Evolutionary conservation across 2,113 vertebrate species (phyloP), one percentile per base, ranked within the genome.

Genomic region (Salvelinus sp.): DNA sequence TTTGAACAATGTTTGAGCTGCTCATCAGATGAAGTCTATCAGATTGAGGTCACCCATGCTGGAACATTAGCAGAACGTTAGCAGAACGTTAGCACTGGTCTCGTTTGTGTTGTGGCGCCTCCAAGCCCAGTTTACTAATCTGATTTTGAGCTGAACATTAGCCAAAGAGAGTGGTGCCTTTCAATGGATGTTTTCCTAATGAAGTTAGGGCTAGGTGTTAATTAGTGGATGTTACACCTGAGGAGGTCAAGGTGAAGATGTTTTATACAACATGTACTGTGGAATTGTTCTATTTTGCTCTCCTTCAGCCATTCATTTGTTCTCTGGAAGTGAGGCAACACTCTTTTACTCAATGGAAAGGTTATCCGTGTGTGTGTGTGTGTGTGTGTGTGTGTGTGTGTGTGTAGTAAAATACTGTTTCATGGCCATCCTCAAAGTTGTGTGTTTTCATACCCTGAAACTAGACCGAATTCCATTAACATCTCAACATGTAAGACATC

Each of bases 401-500:
- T 9, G 7, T 38, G 33, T 44, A 9, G 9, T 44, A 83, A 44
- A 70, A 83, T 72, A 79, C 75, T 79, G 82, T 73, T 81, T 74
- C 79, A 47, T 72, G 74, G 10, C 10, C 16, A 82, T 54, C 74
- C 76, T 69, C 50, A 14, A 82, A 91, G 84, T 83, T 87, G 78
- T 85, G 81, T 85, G 81, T 81, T 81, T 72, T 78, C 62, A 48
- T 72, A 83, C 67, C 81, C 69, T 85, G 60, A 79, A 76, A 84
- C 79, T 62, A 47, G 75, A 81, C 76, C 76, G 83, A 65, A 89
- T 83, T 81, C 83, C 80, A 84, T 89, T 89, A 89, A 83, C 44
- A 58, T 71, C 74, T 82, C 44, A 79, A 87, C 83, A 87, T 85
- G 82, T 83, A 89, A 90, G 85, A 81, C 88, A 88, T 79, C 58